Base-by-base conservation (phyloP, 2,113 vertebrate genomes). In the Ceyx cyanopectus region DNA sequence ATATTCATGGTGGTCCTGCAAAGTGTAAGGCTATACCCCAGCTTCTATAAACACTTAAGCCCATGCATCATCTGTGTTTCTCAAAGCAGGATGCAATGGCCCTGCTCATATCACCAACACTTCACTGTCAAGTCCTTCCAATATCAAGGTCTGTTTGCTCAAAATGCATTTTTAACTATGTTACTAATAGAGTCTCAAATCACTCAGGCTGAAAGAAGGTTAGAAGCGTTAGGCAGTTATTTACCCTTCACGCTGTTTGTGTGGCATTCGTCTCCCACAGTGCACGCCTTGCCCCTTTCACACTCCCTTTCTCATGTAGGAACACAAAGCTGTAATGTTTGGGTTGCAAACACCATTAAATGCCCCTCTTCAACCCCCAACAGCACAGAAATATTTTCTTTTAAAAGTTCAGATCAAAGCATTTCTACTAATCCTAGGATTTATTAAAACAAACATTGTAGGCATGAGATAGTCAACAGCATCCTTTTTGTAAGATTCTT, bases 361-460 rank as follows among this genome's bases (percentile, higher is more conserved):
- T 82, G 91, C 65, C 89, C 92, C 85, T 92, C 85, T 96, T 80
- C 89, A 93, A 75, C 60, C 81, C 92, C 90, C 91, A 89, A 94
- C 72, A 96, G 93, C 92, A 95, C 27, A 85, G 92, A 96, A 95
- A 92, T 95, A 96, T 96, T 96, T 95, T 94, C 85, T 83, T 95
- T 96, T 87, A 84, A 74, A 89, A 95, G 91, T 94, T 96, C 87
- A 96, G 92, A 94, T 96, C 89, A 95, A 96, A 96, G 85, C 93
- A 85, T 86, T 89, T 94, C 93, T 73, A 95, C 88, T 96, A 96
- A 95, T 95, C 95, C 95, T 94, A 95, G 93, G 88, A 95, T 92
- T 95, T 92, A 91, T 94, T 94, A 95, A 93, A 94, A 94, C 94
- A 94, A 96, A 97, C 94, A 88, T 84, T 86, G 88, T 62, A 89